phyloP scores from a whole-genome alignment of 1,140 invertebrate genomes.

The Drosophila prosaltans region DNA sequence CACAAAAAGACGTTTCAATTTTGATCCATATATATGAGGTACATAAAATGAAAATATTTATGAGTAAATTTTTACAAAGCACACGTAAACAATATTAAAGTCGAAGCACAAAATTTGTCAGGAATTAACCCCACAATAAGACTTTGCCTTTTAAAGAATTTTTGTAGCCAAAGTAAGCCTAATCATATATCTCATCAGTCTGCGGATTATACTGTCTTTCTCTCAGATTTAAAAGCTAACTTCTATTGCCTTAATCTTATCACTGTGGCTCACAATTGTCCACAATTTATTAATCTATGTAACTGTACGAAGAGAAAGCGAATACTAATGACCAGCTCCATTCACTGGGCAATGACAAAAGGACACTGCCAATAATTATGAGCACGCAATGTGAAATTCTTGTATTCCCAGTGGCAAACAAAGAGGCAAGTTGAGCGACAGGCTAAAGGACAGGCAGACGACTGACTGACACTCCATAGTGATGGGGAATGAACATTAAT shows the following conservation, averaged over 20 bases:
- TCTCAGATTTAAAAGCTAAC: neutral
- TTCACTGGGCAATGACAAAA: slow-evolving; percentile 51
- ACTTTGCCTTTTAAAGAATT: too few species aligned
- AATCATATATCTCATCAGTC: too few species aligned
- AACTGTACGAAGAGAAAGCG: neutral
- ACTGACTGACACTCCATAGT: slow-evolving; percentile 40
- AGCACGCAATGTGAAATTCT: slow-evolving; percentile 54
- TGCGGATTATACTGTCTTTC: too few species aligned
- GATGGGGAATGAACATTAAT: slow-evolving; percentile 59
- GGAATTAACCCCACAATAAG: too few species aligned
- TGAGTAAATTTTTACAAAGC: too few species aligned
- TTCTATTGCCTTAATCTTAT: neutral
- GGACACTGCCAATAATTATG: slow-evolving; percentile 46
- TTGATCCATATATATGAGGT: too few species aligned
- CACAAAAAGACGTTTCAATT: too few species aligned
- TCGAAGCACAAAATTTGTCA: too few species aligned
- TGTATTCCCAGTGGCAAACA: slow-evolving; percentile 32
- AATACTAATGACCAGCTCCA: slow-evolving; percentile 45
- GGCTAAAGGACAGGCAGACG: slow-evolving; percentile 16
- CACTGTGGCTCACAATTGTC: slow-evolving; percentile 5
- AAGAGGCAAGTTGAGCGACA: slow-evolving; percentile 13
- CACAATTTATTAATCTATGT: slow-evolving; percentile 22
- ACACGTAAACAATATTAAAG: too few species aligned
- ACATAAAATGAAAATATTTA: too few species aligned
- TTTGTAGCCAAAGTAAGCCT: too few species aligned